phyloP scores from a whole-genome alignment of 2,888 invertebrate species.

The Geophilus truncorum region DNA sequence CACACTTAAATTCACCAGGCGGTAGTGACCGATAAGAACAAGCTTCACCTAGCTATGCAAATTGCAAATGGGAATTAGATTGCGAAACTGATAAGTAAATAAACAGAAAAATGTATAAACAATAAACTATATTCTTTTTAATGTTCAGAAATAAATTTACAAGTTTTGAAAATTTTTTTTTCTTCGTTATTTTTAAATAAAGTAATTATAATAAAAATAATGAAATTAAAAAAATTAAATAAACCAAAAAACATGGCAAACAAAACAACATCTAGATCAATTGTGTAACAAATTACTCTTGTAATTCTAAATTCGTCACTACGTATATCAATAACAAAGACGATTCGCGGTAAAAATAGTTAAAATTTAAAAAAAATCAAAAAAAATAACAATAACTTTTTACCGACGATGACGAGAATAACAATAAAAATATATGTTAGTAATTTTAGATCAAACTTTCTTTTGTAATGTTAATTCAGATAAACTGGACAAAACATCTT shows the following conservation, averaged over 20 bases:
- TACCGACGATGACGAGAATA: no score
- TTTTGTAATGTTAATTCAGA: conserved; percentile 7
- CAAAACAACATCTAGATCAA: not conserved
- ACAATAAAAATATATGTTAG: not conserved
- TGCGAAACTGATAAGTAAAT: not conserved
- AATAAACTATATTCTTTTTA: not conserved
- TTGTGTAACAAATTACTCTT: not conserved
- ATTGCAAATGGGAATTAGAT: not conserved
- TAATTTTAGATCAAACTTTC: not conserved
- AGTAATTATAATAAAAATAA: no score
- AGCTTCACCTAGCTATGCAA: no score
- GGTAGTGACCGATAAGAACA: not conserved
- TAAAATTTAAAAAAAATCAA: not conserved
- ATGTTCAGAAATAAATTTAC: not conserved
- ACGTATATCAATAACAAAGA: not conserved
- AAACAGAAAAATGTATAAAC: not conserved
- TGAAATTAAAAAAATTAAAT: not conserved
- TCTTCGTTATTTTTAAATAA: no score
- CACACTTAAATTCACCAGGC: no score
- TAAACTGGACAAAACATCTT: conserved; percentile 29
- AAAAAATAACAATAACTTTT: not conserved
- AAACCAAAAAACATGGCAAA: not conserved
- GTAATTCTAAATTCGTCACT: not conserved
- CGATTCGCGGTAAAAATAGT: not conserved
- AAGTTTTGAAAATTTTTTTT: not conserved